Conservation (phyloP, 2,113 vertebrate genomes). For the Polyodon spathula region DNA sequence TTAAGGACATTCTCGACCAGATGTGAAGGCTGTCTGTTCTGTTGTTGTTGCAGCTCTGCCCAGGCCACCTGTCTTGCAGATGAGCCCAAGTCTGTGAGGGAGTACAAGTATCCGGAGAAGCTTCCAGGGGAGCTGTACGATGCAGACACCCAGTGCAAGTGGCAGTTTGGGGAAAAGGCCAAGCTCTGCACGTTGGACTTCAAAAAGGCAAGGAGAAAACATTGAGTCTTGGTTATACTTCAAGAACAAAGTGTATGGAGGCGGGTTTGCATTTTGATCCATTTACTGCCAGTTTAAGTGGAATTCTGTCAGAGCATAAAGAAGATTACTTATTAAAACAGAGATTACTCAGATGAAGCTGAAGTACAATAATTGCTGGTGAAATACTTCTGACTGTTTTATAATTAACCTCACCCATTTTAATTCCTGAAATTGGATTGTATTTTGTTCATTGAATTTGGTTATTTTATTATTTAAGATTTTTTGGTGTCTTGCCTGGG, state of each 20-base stretch:
- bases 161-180: constrained; percentile 85
- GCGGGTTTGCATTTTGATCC: background rate
- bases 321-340: background rate
- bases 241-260: constrained; percentile 6
- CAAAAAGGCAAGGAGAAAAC: constrained; percentile 65
- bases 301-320: background rate
- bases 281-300: constrained; percentile 5
- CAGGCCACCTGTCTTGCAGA: constrained; percentile 76
- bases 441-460: background rate
- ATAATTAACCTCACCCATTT: background rate
- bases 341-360: background rate
- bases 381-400: background rate
- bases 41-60: constrained; percentile 53
- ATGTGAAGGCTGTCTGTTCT: background rate
- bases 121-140: constrained; percentile 78
- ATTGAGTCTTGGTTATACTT: background rate
- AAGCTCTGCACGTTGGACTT: constrained; percentile 78
- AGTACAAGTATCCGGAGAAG: constrained; percentile 74
- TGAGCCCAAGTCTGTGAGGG: constrained; percentile 62
- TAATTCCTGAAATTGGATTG: background rate
- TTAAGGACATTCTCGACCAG: background rate
- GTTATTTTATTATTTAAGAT: background rate
- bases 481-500: background rate
- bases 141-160: constrained; percentile 81
- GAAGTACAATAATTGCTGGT: background rate